Percentiles rank a stretch among this genome's conserved stretches.
These are phyloP conservation scores for Chloroclysta siterata DNA, from an alignment of 2,888 invertebrate genomes.

Conservation along the genomic window DNA sequence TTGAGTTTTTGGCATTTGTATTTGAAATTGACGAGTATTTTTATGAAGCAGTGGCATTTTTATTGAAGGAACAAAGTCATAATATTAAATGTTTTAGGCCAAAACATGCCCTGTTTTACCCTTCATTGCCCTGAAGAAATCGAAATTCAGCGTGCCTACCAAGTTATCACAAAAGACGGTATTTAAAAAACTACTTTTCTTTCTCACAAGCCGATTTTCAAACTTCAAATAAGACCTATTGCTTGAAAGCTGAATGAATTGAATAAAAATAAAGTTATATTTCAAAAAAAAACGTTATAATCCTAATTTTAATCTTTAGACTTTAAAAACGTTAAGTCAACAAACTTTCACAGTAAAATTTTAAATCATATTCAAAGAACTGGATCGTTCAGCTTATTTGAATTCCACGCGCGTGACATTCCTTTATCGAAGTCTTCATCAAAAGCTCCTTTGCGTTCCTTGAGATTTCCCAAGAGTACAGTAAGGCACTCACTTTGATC, in stretches of 20 bases:
- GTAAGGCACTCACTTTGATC: constrained; percentile 37
- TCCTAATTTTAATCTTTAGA: too few species aligned
- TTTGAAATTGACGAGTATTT: background rate
- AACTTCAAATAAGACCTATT: too few species aligned
- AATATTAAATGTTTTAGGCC: background rate
- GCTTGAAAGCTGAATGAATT: background rate
- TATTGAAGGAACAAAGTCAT: background rate
- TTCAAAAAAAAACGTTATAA: too few species aligned
- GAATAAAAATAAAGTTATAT: background rate
- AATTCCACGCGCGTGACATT: constrained; percentile 46
- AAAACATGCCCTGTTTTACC: background rate
- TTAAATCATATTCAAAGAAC: constrained; percentile 11
- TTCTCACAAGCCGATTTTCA: background rate
- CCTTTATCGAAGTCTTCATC: constrained; percentile 43
- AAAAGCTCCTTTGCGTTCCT: constrained; percentile 42
- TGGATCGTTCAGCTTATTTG: constrained; percentile 33
- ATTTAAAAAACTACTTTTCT: background rate
- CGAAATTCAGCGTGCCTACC: too few species aligned
- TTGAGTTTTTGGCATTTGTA: background rate
- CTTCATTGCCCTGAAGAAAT: too few species aligned
- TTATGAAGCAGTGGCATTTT: background rate
- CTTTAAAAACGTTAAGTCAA: background rate
- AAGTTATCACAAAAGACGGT: background rate
- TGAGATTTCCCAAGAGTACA: constrained; percentile 51
- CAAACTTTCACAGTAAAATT: background rate